Evolutionary conservation across 2,888 invertebrate genomes (phyloP), one percentile per base, ranked within the genome.

Genomic region (Lacanobia oleracea): DNA sequence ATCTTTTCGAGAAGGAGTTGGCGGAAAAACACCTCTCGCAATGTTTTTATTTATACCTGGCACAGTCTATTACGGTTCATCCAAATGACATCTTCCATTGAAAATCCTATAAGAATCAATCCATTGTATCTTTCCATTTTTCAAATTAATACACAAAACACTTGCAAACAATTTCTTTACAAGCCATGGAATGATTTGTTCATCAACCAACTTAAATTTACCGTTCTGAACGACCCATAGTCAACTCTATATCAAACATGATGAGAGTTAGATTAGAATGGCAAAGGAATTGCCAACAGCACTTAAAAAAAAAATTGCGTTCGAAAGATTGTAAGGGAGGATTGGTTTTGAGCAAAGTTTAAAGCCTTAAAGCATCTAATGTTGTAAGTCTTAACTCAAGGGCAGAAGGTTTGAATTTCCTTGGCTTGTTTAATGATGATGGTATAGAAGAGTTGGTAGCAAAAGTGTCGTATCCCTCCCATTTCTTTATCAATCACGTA

Each of bases 401-500:
- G 8, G 0, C 4, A 54, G 82, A 88, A 54, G 79, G 83, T 72
- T 70, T 14, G 74, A 56, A 85, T 63, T 89, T 9, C 56, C 21
- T 67, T 70, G 51, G 18, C 33, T 27, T 27, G 45, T 10, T 40
- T 68, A 63, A 8, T 59, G 59, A 69, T 61, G 63, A 59, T 70
- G 37, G 80, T 63, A 84, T 66, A 69, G 73, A 79, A 75, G 83
- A 81, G 66, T 81, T 88, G 79, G 88, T 82, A 79, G 83, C 83
- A 84, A 83, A 89, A 93, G 92, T 94, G 93, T 94, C 94, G 92
- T 91, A 91, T 91, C 90, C 91, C 91, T 91, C 91, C 89, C 92
- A 90, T 91, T 94, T 93, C 93, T 94, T 94, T 94, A 94, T 94
- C 94, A 94, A 94, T 94, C 94, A 94, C 91, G 92, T 90, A 91